Percentiles rank a stretch among this genome's conserved stretches.
phyloP scores from a whole-genome alignment of 2,113 vertebrate species.

The Alectura lathami region DNA sequence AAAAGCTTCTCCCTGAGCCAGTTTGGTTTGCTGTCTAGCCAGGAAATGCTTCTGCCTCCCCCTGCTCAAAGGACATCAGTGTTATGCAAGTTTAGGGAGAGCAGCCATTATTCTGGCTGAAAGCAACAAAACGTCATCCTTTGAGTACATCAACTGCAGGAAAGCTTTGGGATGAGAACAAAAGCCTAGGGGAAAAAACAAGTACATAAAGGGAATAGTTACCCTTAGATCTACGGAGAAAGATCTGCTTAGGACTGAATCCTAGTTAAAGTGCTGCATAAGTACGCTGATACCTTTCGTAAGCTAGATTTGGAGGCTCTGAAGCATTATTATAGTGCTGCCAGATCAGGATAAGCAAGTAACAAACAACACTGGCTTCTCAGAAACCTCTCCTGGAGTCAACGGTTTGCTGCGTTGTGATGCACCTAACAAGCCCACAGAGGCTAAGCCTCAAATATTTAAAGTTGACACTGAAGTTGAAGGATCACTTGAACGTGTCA shows the following conservation, averaged over 20 bases:
- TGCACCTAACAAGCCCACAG: not conserved
- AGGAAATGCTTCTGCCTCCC: conserved; percentile 27
- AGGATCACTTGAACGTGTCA: not conserved
- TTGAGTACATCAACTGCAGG: not conserved
- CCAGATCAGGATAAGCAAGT: accelerated
- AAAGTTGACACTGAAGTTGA: not conserved
- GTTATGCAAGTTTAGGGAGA: not conserved
- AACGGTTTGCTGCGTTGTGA: not conserved
- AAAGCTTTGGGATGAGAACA: conserved; percentile 1
- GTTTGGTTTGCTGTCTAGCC: conserved; percentile 8
- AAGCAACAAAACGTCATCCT: not conserved
- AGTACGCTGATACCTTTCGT: not conserved
- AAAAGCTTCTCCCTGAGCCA: not conserved
- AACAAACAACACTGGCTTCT: not conserved
- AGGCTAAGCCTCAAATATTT: not conserved
- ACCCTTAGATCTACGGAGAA: not conserved
- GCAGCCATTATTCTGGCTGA: conserved; percentile 3
- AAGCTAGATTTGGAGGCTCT: not conserved
- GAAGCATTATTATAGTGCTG: not conserved
- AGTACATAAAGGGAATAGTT: not conserved
- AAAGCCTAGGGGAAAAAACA: not conserved
- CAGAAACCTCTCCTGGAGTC: not conserved
- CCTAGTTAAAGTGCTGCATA: not conserved
- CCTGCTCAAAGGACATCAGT: not conserved
- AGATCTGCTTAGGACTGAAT: not conserved